These are phyloP conservation scores for Pachyseris speciosa DNA, from an alignment of 64 coral and sea anemone genomes.

Conservation along the genomic window DNA sequence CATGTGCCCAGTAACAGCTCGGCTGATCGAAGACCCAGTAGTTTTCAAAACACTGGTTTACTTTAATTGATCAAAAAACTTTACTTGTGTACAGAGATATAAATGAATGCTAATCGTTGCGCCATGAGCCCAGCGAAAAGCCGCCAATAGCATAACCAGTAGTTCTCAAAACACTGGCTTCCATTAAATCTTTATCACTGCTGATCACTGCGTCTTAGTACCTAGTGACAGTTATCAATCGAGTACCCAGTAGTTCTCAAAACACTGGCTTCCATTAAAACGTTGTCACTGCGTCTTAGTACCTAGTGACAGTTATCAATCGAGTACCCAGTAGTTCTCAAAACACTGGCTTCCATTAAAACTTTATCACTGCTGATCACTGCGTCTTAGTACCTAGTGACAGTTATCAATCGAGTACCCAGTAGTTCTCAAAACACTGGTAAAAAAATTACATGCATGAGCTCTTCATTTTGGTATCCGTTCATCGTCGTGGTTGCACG, in stretches of 20 bases:
- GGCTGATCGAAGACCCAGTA: slow-evolving; percentile 8
- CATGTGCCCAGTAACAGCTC: slow-evolving; percentile 18
- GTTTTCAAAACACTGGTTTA: slow-evolving; percentile 55
- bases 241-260: too few relatives aligned
- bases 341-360: too few relatives aligned
- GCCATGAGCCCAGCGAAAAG: slow-evolving; percentile 28
- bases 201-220: too few relatives aligned
- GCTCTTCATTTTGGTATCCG: background rate
- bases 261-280: too few relatives aligned
- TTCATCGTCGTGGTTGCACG: background rate
- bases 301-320: too few relatives aligned
- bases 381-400: too few relatives aligned
- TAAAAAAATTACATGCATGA: background rate
- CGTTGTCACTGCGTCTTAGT: too few relatives aligned
- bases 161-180: slow-evolving; percentile 54
- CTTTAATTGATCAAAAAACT: too few relatives aligned
- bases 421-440: slow-evolving; percentile 58
- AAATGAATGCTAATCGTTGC: background rate
- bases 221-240: too few relatives aligned
- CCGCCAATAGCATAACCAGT: background rate
- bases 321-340: too few relatives aligned
- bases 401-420: background rate
- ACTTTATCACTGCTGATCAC: too few relatives aligned
- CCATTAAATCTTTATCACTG: too few relatives aligned
- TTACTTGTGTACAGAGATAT: background rate